A percentile compares a stretch with the other conserved stretches of the same genome.
These are phyloP conservation scores for Heliangelus exortis DNA, from an alignment of 2,797 vertebrate species.

Conservation along the genomic window DNA sequence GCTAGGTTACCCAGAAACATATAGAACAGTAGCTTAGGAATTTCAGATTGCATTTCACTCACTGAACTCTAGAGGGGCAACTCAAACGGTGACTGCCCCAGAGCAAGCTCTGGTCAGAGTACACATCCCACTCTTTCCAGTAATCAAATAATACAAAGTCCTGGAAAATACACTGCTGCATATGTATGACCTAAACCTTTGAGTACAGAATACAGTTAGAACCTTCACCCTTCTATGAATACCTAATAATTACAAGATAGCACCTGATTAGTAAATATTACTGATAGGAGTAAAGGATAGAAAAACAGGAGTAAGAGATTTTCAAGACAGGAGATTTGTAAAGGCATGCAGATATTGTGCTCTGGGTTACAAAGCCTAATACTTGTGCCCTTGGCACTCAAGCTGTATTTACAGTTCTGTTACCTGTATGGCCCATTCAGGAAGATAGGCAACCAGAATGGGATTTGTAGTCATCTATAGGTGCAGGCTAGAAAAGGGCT, in stretches of 20 bases:
- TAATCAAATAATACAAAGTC: neutral
- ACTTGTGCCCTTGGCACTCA: neutral
- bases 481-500: neutral
- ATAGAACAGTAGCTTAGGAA: neutral
- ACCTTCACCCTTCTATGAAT: neutral
- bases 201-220: neutral
- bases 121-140: neutral
- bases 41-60: neutral
- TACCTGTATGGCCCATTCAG: neutral
- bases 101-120: neutral
- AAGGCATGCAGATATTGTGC: accelerated
- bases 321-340: neutral
- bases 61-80: neutral
- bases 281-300: neutral
- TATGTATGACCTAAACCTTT: neutral
- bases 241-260: neutral
- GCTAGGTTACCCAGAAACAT: neutral
- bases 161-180: neutral
- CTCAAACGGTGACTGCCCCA: neutral
- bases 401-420: neutral
- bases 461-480: neutral
- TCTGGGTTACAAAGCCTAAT: neutral
- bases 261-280: neutral
- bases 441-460: neutral
- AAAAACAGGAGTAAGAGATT: neutral